These are phyloP conservation scores for Chromis chromis DNA, from an alignment of 2,797 vertebrate genomes.

Conservation along the genomic window DNA sequence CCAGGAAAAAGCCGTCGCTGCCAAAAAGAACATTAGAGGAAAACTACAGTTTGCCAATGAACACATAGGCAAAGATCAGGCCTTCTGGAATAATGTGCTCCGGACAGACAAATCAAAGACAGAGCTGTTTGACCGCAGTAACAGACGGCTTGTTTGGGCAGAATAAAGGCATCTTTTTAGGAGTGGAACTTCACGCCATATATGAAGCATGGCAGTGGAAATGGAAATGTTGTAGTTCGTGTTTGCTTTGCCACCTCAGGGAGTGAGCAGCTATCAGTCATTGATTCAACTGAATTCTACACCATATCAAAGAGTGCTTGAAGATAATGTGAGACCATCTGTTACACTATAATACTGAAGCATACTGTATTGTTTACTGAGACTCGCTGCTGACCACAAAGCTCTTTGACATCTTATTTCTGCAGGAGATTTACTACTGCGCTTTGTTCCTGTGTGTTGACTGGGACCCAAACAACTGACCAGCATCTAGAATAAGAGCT, in stretches of 20 bases:
- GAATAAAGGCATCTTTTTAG: neutral
- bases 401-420: neutral
- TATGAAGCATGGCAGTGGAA: neutral
- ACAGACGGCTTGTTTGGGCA: neutral
- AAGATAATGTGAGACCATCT: neutral
- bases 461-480: constrained; percentile 12
- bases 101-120: too few species aligned
- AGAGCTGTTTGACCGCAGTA: neutral
- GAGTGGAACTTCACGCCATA: neutral
- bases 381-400: neutral
- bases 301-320: neutral
- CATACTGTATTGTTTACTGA: constrained; percentile 27
- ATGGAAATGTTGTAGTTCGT: neutral
- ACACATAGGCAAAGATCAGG: neutral
- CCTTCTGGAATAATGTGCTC: too few species aligned
- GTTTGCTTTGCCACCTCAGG: neutral
- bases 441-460: constrained; percentile 1
- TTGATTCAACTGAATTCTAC: neutral
- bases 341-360: neutral
- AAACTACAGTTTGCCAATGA: neutral
- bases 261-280: neutral
- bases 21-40: neutral
- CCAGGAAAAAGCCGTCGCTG: neutral
- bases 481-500: neutral
- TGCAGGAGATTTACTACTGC: constrained; percentile 15